Base-by-base conservation (phyloP, 2,797 vertebrate genomes). In the Sebastes matsubarae region DNA sequence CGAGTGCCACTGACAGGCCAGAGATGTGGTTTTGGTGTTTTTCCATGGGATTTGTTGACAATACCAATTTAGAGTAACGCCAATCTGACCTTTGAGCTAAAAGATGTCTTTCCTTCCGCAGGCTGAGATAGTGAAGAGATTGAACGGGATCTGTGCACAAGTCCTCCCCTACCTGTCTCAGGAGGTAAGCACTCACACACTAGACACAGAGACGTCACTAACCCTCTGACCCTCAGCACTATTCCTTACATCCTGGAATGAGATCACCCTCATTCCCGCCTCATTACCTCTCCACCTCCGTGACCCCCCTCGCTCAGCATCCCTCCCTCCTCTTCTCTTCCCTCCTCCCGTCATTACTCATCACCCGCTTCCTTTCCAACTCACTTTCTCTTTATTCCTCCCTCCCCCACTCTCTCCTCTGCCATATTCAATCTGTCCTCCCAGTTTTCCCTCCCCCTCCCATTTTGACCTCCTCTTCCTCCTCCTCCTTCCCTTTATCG, bases 101-200 rank as follows among this genome's bases (percentile, higher is more conserved):
- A 14, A 34, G 9, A 27, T 24, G 2, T 79, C 61, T 57, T 24
- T 93, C 38, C 27, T 55, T 84, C 89, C 81, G 22, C 87, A 99
- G 98, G 98, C 98, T 20, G 98, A 99, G 92, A 99, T 99, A 1
- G 98, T 99, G 87, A 99, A 99, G 95, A 95, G 98, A 95, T 95
- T 99, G 94, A 99, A 99, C 2, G 98, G 97, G 73, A 99, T 99
- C 89, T 99, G 98, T 16, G 98, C 98, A 32, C 98, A 99, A 93
- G 98, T 99, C 87, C 96, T 99, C 83, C 98, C 98, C 77, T 99
- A 99, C 94, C 97, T 99, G 92, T 99, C 98, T 55, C 98, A 99
- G 94, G 98, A 99, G 98, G 98, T 99, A 95, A 87, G 86, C 55
- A 1, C 66, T 68, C 22, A 70, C 74, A 82, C 82, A 55, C 81